Evolutionary conservation across 2,888 invertebrate genomes (phyloP), one percentile per base, ranked within the genome.

Genomic region (Podabrus alpinus): DNA sequence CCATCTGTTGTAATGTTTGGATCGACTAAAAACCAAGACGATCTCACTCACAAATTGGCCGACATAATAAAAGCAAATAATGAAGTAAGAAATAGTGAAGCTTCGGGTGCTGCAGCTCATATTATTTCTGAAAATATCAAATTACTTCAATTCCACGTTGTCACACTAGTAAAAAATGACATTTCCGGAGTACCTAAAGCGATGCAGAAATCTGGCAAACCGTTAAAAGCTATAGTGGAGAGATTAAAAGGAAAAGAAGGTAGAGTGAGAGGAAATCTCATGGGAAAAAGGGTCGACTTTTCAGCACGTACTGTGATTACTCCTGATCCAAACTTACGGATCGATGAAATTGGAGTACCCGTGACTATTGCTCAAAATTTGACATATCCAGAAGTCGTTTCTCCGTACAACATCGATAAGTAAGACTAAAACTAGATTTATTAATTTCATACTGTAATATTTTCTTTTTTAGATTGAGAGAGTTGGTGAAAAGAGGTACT

Each of bases 271-370:
- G 99, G 99, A 83, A 99, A 99, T 88, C 92, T 99, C 83, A 99
- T 99, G 99, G 99, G 99, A 71, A 99, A 99, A 87, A 97, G 99
- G 90, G 99, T 99, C 0, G 99, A 99, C 86, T 99, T 99, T 87
- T 99, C 99, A 0, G 99, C 98, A 5, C 94, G 99, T 87, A 99
- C 99, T 83, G 99, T 99, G 84, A 97, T 97, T 85, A 99, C 97
- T 17, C 98, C 97, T 0, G 97, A 97, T 90, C 97, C 97, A 0
- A 97, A 97, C 88, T 89, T 97, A 78, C 92, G 96, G 80, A 98
- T 96, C 86, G 98, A 96, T 87, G 97, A 98, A 90, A 98, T 99
- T 73, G 99, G n/a, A 72, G 98, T 99, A 1, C 99, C 99, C 0
- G 91, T 98, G 71, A 97, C 97, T 24, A 98, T 99, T 82, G 99